These are phyloP conservation scores for Halesus radiatus DNA, from an alignment of 1,140 invertebrate genomes.

Conservation along the genomic window DNA sequence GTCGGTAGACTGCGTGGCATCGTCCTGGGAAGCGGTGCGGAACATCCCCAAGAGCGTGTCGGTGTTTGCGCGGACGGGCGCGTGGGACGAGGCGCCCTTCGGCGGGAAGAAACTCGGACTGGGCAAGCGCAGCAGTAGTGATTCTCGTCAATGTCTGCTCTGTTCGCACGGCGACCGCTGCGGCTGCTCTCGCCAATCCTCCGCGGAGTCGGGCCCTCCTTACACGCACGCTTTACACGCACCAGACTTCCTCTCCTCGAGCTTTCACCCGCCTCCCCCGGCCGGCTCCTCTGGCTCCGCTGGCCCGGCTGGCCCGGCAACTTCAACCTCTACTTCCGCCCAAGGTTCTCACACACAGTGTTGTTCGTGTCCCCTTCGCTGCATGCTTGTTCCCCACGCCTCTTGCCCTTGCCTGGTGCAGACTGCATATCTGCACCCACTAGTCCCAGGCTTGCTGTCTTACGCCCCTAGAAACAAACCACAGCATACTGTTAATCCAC, in stretches of 20 bases:
- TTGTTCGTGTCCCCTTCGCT: conserved; percentile 5
- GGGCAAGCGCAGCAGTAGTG: conserved; percentile 35
- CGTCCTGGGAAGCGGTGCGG: background rate
- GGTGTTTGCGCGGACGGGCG: conserved; percentile 12
- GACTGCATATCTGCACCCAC: no score
- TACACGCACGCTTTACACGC: conserved; percentile 7
- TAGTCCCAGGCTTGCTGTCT: no score
- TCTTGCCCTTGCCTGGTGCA: background rate
- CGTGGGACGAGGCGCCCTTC: conserved; percentile 35
- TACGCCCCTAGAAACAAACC: no score
- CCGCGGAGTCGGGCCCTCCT: conserved; percentile 6
- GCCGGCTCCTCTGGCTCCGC: background rate
- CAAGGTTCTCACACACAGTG: background rate
- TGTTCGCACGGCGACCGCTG: conserved; percentile 24
- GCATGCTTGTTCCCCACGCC: background rate
- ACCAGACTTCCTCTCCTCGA: background rate
- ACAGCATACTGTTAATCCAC: no score
- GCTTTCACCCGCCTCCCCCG: background rate
- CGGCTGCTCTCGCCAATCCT: background rate
- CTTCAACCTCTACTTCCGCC: background rate
- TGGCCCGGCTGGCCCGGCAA: background rate
- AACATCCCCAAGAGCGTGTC: conserved; percentile 52
- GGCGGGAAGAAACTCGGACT: conserved; percentile 39
- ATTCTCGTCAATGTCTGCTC: conserved; percentile 51
- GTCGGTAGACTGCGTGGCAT: conserved; percentile 26